Base-by-base conservation (phyloP, 2,113 vertebrate species). In the Tursiops truncatus region DNA sequence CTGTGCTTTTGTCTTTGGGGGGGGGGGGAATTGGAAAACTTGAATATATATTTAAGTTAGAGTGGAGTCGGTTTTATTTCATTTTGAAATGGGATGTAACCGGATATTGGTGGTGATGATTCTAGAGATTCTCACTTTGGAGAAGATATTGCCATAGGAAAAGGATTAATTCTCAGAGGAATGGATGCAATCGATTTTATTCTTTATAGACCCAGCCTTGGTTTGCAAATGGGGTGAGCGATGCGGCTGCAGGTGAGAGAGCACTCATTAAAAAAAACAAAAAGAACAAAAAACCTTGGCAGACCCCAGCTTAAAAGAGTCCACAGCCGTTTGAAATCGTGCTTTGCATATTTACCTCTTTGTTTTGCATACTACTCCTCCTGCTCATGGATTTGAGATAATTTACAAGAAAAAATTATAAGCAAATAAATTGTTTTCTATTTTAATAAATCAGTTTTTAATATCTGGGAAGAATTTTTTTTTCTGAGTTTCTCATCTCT, bases 241-340 rank as follows among this genome's bases (percentile, higher is more conserved):
- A 86, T 26, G 80, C 92, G 96, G 95, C 96, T 97, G 96, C 74
- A 98, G 97, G 98, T 95, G 95, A 97, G 97, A 56, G 18, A 67
- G 50, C 56, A 53, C 63, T 83, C 74, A 77, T 94, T 93, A 31
- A 50, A 63, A 91, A 77, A 85, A 62, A 76, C 38, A 44, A 58
- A 86, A 77, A 85, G 56, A 62, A 50, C 3, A 4, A 1, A 14
- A 91, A 31, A 33, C 6, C 63, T 95, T 33, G 73, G 89, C 81
- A 70, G 60, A 28, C 47, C 38, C 25, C 33, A 31, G 6, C 70
- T 94, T 84, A 63, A 77, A 96, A 96, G 76, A 38, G 76, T 91
- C 87, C 89, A 89, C 96, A 98, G 97, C 96, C 97, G 80, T 95
- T 84, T 33, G 83, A 94, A 96, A 95, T 58, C 84, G 77, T 95